phyloP scores from a whole-genome alignment of 2,113 vertebrate genomes.

The Nerophis ophidion region DNA sequence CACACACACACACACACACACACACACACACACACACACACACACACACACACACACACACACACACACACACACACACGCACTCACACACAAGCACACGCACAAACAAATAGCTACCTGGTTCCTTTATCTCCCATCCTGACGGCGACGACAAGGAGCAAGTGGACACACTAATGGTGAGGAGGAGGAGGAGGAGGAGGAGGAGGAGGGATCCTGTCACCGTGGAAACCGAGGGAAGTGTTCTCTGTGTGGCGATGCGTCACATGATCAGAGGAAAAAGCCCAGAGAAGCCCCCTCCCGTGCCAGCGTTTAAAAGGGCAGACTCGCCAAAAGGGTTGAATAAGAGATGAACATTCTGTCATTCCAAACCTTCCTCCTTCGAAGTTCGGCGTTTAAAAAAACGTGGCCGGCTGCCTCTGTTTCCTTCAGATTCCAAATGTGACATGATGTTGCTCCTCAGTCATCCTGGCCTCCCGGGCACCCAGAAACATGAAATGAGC shows the following conservation, averaged over 20 bases:
- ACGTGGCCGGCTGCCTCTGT: no score
- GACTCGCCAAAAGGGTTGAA: no score
- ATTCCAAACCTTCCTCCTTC: no score
- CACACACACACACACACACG: background rate
- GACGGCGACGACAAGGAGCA: slow-evolving; percentile 22
- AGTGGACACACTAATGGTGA: slow-evolving; percentile 7
- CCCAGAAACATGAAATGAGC: no score
- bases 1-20: background rate
- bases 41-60: slow-evolving; percentile 2
- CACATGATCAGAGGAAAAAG: slow-evolving; percentile 7
- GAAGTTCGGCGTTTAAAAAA: no score
- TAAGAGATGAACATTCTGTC: no score
- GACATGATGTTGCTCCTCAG: no score
- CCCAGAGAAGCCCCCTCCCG: background rate
- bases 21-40: background rate
- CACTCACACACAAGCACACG: slow-evolving; percentile 1
- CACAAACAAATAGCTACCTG: slow-evolving; percentile 31
- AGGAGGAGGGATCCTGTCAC: slow-evolving; percentile 53
- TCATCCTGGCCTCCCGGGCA: no score
- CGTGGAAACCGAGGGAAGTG: slow-evolving; percentile 51
- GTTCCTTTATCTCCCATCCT: slow-evolving; percentile 66
- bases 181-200: slow-evolving; percentile 22
- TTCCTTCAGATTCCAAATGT: no score
- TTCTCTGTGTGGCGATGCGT: background rate
- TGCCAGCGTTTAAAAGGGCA: background rate